Base-by-base conservation (phyloP, 1,140 invertebrate species). In the Nasonia giraulti region DNA sequence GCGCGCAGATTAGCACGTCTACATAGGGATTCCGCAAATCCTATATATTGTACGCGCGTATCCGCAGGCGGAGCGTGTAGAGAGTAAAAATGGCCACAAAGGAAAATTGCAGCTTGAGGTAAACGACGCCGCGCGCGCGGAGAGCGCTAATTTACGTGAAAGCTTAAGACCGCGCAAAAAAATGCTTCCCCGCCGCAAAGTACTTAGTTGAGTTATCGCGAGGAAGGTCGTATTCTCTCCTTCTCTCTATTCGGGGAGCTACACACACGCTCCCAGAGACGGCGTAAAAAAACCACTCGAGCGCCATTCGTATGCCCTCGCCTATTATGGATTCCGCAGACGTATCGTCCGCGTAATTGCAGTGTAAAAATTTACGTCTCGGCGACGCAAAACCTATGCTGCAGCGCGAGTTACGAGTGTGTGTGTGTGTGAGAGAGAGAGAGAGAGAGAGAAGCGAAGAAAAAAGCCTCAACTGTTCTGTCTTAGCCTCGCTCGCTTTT, bases 351-450 rank as follows among this genome's bases (percentile, higher is more conserved):
- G 84, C 80, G 84, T 85, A 85, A 85, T 85, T 85, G 62, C 84
- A 85, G 84, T 82, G 80, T 85, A 85, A 85, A 85, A 85, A 85
- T 85, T 85, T 85, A 85, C 84, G 84, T 85, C 27, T 27, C 84
- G 84, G 47, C 79, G 79, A 71, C 31, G 71, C 55, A 62, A 62
- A 62, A 62, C 55, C 55, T 17, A 62, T 62, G 71, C 37, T 17
- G 77, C 17, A 14, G 62, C 3, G 40, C 73, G 81, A 76, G 50
- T 33, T 37, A 76, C 10, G 55, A 77, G 74, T 69, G 27, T 27
- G 27, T n/a, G n/a, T n/a, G n/a, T n/a, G n/a, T n/a, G n/a, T n/a
- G n/a, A n/a, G n/a, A n/a, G n/a, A n/a, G n/a, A n/a, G n/a, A n/a
- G n/a, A n/a, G n/a, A 27, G 27, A 27, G 27, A 0, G 74, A 50